Evolutionary conservation across 2,888 invertebrate species (phyloP), one percentile per base, ranked within the genome.

Genomic region (Drosophila borborema): DNA sequence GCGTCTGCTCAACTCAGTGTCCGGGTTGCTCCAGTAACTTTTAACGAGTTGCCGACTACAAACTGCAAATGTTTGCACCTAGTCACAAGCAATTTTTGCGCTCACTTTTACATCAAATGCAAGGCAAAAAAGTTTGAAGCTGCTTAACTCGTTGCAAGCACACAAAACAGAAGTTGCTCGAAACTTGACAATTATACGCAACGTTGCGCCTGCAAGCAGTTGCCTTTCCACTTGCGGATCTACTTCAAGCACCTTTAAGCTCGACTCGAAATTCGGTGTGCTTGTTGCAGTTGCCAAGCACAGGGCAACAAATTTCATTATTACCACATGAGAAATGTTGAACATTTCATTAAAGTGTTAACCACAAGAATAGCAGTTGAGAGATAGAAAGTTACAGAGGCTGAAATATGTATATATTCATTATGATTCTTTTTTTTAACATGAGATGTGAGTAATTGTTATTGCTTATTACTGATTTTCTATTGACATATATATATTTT

Each of bases 261-360:
- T 20, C 20, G 58, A 18, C 45, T 43, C 45, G 28, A 55, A 55
- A 45, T 53, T 6, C 64, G 49, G 23, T n/a, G 23, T 54, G 38
- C 23, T 23, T 6, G 5, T 8, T 38, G 8, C 16, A 20, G 38
- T 14, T 23, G 38, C 38, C 8, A 16, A 36, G 9, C 23, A 40
- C 55, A 64, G 67, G 48, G 69, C 81, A 72, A 69, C 82, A 87
- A 72, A 86, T 87, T 85, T 88, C 80, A 87, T 88, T 87, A 85
- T 86, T 80, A 81, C 72, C 79, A 75, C 83, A 85, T 86, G 48
- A 87, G 81, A 85, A 77, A 85, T 85, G 73, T 72, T 60, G 79
- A 85, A 85, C 86, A 86, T 86, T 86, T 86, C 89, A 86, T 86
- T 86, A n/a, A n/a, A 48, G 59, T 59, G 45, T 8, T 46, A 12